Evolutionary conservation across 2,113 vertebrate genomes (phyloP), one percentile per base, ranked within the genome.

Genomic region (Sinocyclocheilus maitianheensis): DNA sequence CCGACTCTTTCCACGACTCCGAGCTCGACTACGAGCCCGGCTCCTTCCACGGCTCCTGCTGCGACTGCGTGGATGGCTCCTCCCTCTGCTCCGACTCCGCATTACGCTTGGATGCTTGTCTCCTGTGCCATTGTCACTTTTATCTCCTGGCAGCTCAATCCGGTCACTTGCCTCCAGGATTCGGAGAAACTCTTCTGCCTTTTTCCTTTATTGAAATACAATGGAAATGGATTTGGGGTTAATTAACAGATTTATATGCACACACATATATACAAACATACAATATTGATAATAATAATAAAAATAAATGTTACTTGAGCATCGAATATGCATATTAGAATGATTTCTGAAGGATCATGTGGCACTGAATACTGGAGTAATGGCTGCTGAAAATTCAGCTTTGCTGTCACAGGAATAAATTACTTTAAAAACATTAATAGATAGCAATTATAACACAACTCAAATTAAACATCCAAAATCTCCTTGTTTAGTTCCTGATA

Each of bases 121-220:
- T 16, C 22, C n/a, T 12, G 65, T 37, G 12, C 77, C 60, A 1
- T 14, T 74, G 43, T 16, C 10, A 10, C 10, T 26, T 81, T 83
- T 89, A 48, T 89, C 88, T 30, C 43, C 24, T 5, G 74, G 9
- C 3, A 43, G 24, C 55, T 85, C 76, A 9, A 75, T 75, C 0
- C 60, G 51, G 22, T 88, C 87, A 55, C 94, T 94, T 20, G 92
- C 88, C 12, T 93, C 93, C 74, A 95, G 90, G 51, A 94, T 94
- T 87, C 94, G 90, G 60, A 95, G 53, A 18, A 95, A 95, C 60
- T 94, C 94, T 48, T 95, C 92, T 11, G 94, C 94, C 76, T n/a
- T 86, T 9, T 93, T 93, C 89, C 94, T 95, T 89, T 90, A n/a
- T 3, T 72, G 4, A 30, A 20, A 8, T 3, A 51, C 16, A 46